phyloP scores from a whole-genome alignment of 64 coral and sea anemone species.

The Hydrozoanthus tunicans region DNA sequence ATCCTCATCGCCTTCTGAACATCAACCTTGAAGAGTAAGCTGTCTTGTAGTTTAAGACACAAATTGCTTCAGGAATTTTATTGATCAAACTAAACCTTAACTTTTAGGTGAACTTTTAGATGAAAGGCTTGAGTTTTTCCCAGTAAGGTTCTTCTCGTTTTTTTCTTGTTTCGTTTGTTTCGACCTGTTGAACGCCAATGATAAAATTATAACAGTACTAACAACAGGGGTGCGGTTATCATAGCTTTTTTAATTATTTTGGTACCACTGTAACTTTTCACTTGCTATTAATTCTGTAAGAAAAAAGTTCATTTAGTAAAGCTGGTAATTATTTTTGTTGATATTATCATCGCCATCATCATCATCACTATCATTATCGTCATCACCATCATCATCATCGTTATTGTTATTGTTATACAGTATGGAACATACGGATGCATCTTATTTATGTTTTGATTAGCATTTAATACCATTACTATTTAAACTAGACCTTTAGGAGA shows the following conservation, averaged over 20 bases:
- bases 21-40: conserved; percentile 34
- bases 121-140: too few species aligned
- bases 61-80: not conserved
- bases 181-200: not conserved
- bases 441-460: not conserved
- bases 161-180: not conserved
- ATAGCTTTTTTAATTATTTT: too few species aligned
- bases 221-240: too few species aligned
- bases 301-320: too few species aligned
- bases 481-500: conserved; percentile 35
- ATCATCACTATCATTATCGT: not conserved
- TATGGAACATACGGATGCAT: not conserved
- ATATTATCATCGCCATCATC: not conserved
- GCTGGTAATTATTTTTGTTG: too few species aligned
- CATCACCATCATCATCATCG: not conserved
- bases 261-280: too few species aligned
- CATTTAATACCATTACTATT: not conserved
- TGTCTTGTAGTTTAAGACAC: not conserved
- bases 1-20: conserved; percentile 30
- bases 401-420: not conserved
- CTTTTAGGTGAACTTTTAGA: not conserved
- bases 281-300: too few species aligned
- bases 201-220: too few species aligned
- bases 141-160: too few species aligned
- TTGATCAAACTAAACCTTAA: not conserved